Base-by-base conservation (phyloP, 2,797 vertebrate genomes). In the Pangasius mekongensis region DNA sequence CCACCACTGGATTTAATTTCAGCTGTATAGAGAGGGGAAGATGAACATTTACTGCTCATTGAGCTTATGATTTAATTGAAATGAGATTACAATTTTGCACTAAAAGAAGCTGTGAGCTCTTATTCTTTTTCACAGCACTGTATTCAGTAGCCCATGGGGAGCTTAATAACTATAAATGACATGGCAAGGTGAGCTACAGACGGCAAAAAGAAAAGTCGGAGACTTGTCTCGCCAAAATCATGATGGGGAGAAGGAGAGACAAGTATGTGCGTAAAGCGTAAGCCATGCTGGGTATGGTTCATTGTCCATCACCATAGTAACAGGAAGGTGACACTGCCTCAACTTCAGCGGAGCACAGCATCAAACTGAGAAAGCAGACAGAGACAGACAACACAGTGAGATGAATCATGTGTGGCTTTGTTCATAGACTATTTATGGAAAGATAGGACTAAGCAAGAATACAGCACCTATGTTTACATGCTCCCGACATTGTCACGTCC, bases 241-340 rank as follows among this genome's bases (percentile, higher is more conserved):
- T 85, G 24, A 54, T 71, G 54, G 84, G 22, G 24, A 36, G 60
- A 74, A 74, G 54, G 36, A 76, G 56, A 85, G 52, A 66, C 52
- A 39, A 66, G 52, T 22, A n/a, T 20, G 22, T 24, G n/a, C 3
- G 14, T 85, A 91, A 94, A 92, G 94, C 89, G 77, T 93, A 93
- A 94, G 93, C 92, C 94, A 94, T 90, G 84, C 92, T 91, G 93
- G 89, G 92, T 92, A 95, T 94, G 91, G 90, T 92, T 93, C 91
- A 91, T 93, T 94, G 94, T 95, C 93, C 89, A 93, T 98, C 95
- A 89, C 97, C 97, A 98, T 97, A 96, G 97, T 96, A 98, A 98
- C 97, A 92, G 88, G 93, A 93, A 94, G 94, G 93, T 82, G 92
- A 92, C 94, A 95, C 92, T 93, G 94, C 94, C 93, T 94, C 81